These are phyloP conservation scores for Phragmatobia fuliginosa DNA, from an alignment of 2,888 invertebrate species.

Conservation along the genomic window DNA sequence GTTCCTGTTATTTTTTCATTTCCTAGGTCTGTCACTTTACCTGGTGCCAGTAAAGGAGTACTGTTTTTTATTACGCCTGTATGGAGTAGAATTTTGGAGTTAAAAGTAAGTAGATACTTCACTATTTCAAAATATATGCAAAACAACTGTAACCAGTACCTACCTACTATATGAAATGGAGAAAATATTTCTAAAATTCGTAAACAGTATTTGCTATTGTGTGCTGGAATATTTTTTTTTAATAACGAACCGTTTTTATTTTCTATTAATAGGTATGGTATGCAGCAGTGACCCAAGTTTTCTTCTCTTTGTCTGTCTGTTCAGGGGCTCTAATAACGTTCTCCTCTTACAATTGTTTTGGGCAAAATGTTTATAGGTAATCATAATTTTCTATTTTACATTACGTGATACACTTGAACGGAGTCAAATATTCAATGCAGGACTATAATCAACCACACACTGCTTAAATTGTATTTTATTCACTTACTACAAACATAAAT, in stretches of 20 bases:
- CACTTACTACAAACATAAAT: no score
- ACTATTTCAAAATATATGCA: no score
- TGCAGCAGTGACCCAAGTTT: constrained; percentile 92
- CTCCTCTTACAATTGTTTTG: constrained; percentile 91
- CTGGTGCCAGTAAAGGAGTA: constrained; percentile 91
- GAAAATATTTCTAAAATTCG: background rate
- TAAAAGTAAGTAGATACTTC: constrained; percentile 87
- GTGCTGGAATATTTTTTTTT: background rate
- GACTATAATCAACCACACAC: no score
- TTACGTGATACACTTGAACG: background rate
- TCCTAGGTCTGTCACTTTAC: constrained; percentile 87
- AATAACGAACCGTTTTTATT: background rate
- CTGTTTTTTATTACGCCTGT: constrained; percentile 92
- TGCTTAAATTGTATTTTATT: no score
- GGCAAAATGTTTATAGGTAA: constrained; percentile 90
- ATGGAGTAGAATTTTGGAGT: constrained; percentile 90
- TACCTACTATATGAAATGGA: background rate
- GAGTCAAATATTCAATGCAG: no score
- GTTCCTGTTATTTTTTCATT: background rate
- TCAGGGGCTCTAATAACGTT: constrained; percentile 93
- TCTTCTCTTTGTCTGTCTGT: constrained; percentile 92
- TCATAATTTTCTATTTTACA: constrained; percentile 65
- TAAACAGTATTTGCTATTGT: background rate
- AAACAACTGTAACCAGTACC: no score
- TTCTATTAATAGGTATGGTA: constrained; percentile 89